These are phyloP conservation scores for Triplophysa dalaica DNA, from an alignment of 2,113 vertebrate genomes.

Conservation along the genomic window DNA sequence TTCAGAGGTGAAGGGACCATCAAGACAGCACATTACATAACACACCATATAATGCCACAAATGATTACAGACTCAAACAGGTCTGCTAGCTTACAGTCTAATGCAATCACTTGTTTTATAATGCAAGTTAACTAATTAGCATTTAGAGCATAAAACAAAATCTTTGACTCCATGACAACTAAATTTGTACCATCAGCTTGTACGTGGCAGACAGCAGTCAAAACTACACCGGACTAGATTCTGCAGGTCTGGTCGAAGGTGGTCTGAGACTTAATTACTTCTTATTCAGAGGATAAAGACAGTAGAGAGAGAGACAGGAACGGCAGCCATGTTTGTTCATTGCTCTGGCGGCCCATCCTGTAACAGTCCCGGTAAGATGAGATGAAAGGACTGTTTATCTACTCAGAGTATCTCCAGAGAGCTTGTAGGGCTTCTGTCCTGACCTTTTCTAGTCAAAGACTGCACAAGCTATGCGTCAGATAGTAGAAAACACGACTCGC, in stretches of 20 bases:
- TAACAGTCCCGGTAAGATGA: constrained; percentile 19
- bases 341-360: neutral
- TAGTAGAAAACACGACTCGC: constrained; percentile 5
- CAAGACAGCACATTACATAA: neutral
- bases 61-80: neutral
- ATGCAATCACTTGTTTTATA: neutral
- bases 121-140: neutral
- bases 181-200: neutral
- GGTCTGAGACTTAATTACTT: constrained; percentile 49
- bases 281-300: constrained; percentile 10
- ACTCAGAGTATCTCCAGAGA: constrained; percentile 26
- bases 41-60: neutral
- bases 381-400: constrained; percentile 43
- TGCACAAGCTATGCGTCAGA: constrained; percentile 23
- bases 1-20: constrained; percentile 5
- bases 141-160: constrained; percentile 3
- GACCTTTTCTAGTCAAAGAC: constrained; percentile 48
- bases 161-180: neutral
- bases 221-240: constrained; percentile 38
- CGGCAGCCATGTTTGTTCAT: constrained; percentile 23
- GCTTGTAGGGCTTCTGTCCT: constrained; percentile 15
- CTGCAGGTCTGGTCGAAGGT: constrained; percentile 49
- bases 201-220: constrained; percentile 11
- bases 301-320: neutral
- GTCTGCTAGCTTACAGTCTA: neutral